These are phyloP conservation scores for Meandrina meandrites DNA, from an alignment of 92 coral and sea anemone species.

Conservation along the genomic window DNA sequence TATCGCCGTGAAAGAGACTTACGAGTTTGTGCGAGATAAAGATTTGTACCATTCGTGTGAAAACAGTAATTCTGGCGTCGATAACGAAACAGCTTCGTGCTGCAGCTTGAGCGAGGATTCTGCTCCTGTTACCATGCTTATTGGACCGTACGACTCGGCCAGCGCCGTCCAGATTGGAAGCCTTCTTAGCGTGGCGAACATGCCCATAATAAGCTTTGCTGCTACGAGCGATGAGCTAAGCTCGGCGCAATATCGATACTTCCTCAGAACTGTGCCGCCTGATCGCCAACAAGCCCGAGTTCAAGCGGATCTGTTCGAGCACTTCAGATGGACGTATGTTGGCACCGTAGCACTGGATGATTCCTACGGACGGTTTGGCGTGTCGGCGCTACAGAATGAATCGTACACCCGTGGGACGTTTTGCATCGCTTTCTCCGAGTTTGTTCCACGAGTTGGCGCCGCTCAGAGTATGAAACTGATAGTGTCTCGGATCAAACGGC, in stretches of 20 bases:
- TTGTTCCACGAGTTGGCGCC: slow-evolving; percentile 54
- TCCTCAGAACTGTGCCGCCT: slow-evolving; percentile 66
- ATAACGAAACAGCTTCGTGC: slow-evolving; percentile 12
- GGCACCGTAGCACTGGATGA: slow-evolving; percentile 65
- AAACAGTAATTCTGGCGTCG: slow-evolving; percentile 4
- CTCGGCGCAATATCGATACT: slow-evolving; percentile 33
- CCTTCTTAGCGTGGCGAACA: slow-evolving; percentile 48
- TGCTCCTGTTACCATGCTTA: slow-evolving; percentile 43
- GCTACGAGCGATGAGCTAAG: slow-evolving; percentile 74
- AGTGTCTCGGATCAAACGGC: slow-evolving; percentile 48
- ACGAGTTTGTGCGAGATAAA: slow-evolving; percentile 55
- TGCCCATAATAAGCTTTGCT: slow-evolving; percentile 64
- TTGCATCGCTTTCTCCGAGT: slow-evolving; percentile 57
- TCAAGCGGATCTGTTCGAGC: slow-evolving; percentile 61
- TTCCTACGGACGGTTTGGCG: slow-evolving; percentile 72
- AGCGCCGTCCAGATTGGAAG: slow-evolving; percentile 67
- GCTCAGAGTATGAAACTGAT: slow-evolving; percentile 27
- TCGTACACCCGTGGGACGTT: slow-evolving; percentile 47
- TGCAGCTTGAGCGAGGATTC: not conserved
- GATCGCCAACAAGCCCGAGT: slow-evolving; percentile 66
- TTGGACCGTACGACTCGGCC: slow-evolving; percentile 60
- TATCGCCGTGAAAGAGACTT: slow-evolving; percentile 56
- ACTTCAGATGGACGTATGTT: slow-evolving; percentile 57
- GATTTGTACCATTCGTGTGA: slow-evolving; percentile 37
- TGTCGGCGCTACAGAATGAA: slow-evolving; percentile 58